Base-by-base conservation (phyloP, 2,113 vertebrate species). In the Melozone crissalis region DNA sequence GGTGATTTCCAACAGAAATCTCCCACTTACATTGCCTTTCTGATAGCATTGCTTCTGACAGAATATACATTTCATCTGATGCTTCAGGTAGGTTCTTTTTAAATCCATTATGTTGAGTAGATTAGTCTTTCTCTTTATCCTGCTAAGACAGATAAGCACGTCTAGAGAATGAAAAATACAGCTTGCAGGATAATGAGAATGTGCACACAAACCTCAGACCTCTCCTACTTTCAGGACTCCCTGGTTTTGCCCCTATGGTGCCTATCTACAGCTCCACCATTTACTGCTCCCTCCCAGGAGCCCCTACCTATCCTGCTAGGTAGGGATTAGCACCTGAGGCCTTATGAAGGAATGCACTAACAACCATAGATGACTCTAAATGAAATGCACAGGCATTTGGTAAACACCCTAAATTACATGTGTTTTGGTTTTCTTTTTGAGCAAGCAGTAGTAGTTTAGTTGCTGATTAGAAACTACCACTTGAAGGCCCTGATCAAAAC, bases 221-320 rank as follows among this genome's bases (percentile, higher is more conserved):
- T 30, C 31, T 41, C 59, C 19, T 72, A 19, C 12, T 51, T 69
- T 41, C 26, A 68, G 5, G 14, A 44, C 9, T 52, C 21, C 15
- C 3, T 58, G 5, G 0, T 61, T 88, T 78, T 78, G 16, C 35
- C 68, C 28, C 10, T 41, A 1, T 1, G 0, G 1, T 30, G 54
- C 33, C 23, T 28, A 4, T 14, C 24, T 31, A n/a, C 14, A 63
- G 7, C 9, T 85, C 19, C 7, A 46, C 3, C 6, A 12, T 51
- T 37, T 77, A 47, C 46, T 63, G 37, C 41, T 28, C 14, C 21
- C 10, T 73, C 7, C 7, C 22, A 55, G 8, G 7, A 7, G 41
- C 10, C 11, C 47, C 5, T 30, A 22, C 13, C 21, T 55, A 7
- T 13, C 10, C 23, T 39, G 21, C 24, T n/a, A 43, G 13, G 26